Evolutionary conservation across 2,888 invertebrate species (phyloP).

Genomic region (Cerastis leucographa): DNA sequence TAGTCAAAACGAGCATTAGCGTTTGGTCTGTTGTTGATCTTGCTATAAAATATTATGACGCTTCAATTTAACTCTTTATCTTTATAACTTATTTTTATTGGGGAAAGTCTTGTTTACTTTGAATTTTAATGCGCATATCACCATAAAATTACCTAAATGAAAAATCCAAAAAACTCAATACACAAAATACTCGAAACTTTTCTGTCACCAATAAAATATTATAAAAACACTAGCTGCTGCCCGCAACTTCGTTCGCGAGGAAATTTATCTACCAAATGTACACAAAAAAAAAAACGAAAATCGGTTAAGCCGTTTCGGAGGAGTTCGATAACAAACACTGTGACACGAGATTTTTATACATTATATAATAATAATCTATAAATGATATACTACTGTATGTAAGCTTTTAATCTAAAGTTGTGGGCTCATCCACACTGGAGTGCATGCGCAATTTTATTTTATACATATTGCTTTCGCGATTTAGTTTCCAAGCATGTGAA

Average conservation of each 20-base stretch:
- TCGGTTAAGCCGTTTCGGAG: no score
- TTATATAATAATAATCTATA: no score
- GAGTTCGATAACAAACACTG: no score
- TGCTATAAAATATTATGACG: neutral
- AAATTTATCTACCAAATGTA: no score
- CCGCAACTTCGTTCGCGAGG: no score
- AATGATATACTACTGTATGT: neutral
- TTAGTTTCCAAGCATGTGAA: neutral
- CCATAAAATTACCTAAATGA: no score
- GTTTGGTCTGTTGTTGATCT: constrained; percentile 7
- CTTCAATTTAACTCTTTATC: neutral
- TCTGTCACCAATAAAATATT: no score
- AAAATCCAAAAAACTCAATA: no score
- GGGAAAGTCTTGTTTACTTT: neutral
- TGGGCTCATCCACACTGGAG: neutral
- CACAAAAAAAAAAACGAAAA: no score
- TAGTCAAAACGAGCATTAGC: neutral
- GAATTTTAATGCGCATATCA: neutral
- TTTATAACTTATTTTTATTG: neutral
- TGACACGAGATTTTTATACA: no score
- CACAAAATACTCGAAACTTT: no score
- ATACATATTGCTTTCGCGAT: neutral
- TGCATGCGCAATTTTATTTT: neutral
- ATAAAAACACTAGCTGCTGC: no score
- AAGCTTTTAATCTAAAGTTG: neutral